phyloP scores from a whole-genome alignment of 2,113 vertebrate genomes.

The Neotragus pygmaeus region DNA sequence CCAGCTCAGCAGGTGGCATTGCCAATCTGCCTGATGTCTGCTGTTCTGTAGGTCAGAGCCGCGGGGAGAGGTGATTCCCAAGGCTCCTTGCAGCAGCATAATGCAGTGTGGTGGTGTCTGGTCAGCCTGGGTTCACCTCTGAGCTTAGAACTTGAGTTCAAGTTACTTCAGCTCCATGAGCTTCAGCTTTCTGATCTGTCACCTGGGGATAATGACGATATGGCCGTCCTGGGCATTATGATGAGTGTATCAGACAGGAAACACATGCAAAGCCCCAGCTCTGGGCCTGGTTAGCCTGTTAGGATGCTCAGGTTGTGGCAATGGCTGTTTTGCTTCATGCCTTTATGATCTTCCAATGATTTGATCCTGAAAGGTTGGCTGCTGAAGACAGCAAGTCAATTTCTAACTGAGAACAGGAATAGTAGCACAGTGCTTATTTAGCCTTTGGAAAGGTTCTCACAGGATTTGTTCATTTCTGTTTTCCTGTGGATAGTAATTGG shows the following conservation, averaged over 20 bases:
- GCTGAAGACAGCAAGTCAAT: background rate
- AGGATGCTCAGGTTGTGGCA: background rate
- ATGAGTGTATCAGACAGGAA: background rate
- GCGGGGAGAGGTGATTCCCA: no score
- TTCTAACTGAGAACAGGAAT: background rate
- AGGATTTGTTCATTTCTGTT: background rate
- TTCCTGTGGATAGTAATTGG: background rate
- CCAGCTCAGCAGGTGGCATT: rapidly evolving
- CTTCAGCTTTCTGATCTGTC: background rate
- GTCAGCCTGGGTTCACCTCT: background rate
- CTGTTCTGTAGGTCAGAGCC: rapidly evolving
- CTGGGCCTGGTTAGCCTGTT: background rate
- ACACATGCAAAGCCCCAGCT: background rate
- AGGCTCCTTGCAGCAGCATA: background rate
- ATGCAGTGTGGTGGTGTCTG: rapidly evolving
- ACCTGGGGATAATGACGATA: background rate
- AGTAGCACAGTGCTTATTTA: background rate
- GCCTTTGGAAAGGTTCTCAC: background rate
- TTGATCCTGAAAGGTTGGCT: background rate
- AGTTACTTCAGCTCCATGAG: background rate
- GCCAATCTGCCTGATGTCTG: background rate
- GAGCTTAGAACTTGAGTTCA: background rate
- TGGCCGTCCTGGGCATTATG: background rate
- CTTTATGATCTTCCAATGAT: rapidly evolving
- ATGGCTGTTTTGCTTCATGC: background rate